A percentile compares a stretch with the other conserved stretches of the same genome.
These are phyloP conservation scores for Polyommatus icarus DNA, from an alignment of 2,888 invertebrate genomes.

Conservation along the genomic window DNA sequence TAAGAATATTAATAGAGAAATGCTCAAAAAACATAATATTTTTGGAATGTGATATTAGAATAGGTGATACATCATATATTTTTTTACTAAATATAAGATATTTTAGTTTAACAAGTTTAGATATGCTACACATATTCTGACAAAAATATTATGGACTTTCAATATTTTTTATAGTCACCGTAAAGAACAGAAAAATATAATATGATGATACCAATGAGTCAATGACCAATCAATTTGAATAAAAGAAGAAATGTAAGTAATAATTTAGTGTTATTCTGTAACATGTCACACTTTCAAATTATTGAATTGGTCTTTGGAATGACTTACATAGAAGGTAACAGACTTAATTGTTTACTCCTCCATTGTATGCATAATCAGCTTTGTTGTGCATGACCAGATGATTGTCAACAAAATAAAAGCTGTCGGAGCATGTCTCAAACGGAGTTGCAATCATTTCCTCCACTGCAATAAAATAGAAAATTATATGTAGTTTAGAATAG, in stretches of 20 bases:
- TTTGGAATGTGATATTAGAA: background rate
- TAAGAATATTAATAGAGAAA: background rate
- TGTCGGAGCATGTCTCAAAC: conserved; percentile 98
- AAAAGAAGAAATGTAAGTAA: background rate
- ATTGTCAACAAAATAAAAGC: conserved; percentile 99
- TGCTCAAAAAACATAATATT: background rate
- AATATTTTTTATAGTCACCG: background rate
- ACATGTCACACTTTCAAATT: background rate
- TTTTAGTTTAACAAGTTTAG: background rate
- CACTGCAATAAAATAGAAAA: conserved; percentile 81
- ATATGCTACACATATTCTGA: conserved; percentile 14
- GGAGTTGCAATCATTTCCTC: conserved; percentile 98
- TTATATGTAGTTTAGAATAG: background rate
- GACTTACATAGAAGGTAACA: background rate
- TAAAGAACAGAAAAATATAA: background rate
- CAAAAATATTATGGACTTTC: background rate
- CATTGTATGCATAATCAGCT: conserved; percentile 98
- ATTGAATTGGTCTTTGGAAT: conserved; percentile 1
- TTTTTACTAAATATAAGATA: background rate
- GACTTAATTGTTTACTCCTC: conserved; percentile 80
- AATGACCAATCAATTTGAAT: background rate
- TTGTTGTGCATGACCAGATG: conserved; percentile 99
- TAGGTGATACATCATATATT: background rate
- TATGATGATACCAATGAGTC: background rate
- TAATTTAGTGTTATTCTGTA: background rate